Base-by-base conservation (phyloP, 2,888 invertebrate species). In the Eudemis profundana region DNA sequence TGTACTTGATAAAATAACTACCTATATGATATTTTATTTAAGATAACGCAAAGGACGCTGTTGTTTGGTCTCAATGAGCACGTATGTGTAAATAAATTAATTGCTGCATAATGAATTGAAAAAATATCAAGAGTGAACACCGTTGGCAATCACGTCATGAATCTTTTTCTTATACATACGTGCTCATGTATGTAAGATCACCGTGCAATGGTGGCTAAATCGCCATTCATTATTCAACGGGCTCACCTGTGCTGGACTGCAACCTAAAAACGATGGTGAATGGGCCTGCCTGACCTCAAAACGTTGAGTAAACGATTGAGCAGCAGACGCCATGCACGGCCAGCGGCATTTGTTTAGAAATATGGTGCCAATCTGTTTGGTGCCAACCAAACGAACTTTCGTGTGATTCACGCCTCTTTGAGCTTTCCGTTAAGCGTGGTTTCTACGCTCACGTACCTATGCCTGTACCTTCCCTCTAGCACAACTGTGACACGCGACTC, bases 181-280 rank as follows among this genome's bases (percentile, higher is more conserved):
- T n/a, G n/a, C n/a, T 23, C 53, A 42, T 3, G 19, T 44, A 56
- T 44, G 17, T 19, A n/a, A 56, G 44, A 44, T 29, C n/a, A 40
- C 59, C 23, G 23, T 53, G 60, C 53, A 60, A 33, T 29, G 50
- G 42, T 12, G 38, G 53, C 38, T 54, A 53, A 65, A 60, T 60
- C 29, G 53, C 46, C 65, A 59, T 65, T 65, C 60, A 53, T 60
- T 65, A 65, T 65, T 65, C 53, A 65, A 40, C 29, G 27, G 36
- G 56, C 15, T 38, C 23, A 46, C 50, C 51, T 61, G 54, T 33
- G 29, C 60, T 54, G 38, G 56, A 57, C 61, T 57, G 47, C 56
- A 54, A 61, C 51, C 61, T 63, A 59, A 62, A 67, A 62, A 67
- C 44, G 59, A 57, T 53, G 15, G 67, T 63, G 46, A 63, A 67